These are phyloP conservation scores for Phasia obesa DNA, from an alignment of 2,888 invertebrate species.

Conservation along the genomic window DNA sequence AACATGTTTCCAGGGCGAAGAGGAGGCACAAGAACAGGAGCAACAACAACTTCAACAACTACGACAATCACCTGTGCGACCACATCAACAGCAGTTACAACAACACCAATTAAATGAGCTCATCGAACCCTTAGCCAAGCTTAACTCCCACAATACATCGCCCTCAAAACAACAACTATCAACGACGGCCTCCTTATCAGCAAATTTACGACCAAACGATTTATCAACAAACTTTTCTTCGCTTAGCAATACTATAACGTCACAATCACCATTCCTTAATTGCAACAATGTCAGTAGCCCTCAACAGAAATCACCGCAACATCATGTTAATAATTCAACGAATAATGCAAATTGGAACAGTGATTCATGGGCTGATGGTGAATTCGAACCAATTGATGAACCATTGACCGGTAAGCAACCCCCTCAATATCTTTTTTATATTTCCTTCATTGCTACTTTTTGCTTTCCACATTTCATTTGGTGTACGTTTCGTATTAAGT, in stretches of 20 bases:
- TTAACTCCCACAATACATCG: constrained; percentile 77
- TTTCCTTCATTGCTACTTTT: not conserved
- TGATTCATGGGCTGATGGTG: constrained; percentile 89
- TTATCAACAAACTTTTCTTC: constrained; percentile 74
- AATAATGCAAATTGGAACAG: constrained; percentile 82
- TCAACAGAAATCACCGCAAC: constrained; percentile 74
- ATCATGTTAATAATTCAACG: constrained; percentile 79
- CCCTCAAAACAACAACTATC: constrained; percentile 73
- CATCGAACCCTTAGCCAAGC: constrained; percentile 79
- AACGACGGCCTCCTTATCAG: constrained; percentile 68
- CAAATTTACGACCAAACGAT: constrained; percentile 80
- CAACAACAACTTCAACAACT: constrained; percentile 77
- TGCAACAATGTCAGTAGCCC: constrained; percentile 81
- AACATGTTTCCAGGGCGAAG: constrained; percentile 77
- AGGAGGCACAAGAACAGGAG: constrained; percentile 80
- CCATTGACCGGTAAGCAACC: constrained; percentile 83
- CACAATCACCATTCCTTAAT: constrained; percentile 78
- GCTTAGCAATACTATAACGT: constrained; percentile 75
- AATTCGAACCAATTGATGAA: constrained; percentile 91
- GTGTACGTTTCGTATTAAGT: no score
- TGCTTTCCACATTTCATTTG: not conserved
- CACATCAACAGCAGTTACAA: constrained; percentile 79
- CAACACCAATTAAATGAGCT: constrained; percentile 79
- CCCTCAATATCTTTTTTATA: not conserved
- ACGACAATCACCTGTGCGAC: constrained; percentile 74